Evolutionary conservation across 2,888 invertebrate genomes (phyloP).

Genomic region (Drosophila helvetica): DNA sequence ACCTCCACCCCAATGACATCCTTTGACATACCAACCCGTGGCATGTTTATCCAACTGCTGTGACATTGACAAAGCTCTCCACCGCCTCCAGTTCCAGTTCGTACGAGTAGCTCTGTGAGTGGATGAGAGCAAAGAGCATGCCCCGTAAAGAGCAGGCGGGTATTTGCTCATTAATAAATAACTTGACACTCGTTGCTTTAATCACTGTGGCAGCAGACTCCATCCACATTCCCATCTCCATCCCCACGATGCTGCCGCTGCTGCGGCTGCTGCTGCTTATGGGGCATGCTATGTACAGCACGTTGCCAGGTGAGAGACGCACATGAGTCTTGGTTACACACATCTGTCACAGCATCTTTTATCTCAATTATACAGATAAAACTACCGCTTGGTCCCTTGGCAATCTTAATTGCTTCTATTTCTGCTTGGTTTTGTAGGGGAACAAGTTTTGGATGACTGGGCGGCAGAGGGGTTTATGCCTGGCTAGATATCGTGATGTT

Average conservation of each 20-base stretch:
- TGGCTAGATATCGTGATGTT: not conserved
- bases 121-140: slow-evolving; percentile 27
- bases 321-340: slow-evolving; percentile 32
- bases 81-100: slow-evolving; percentile 4
- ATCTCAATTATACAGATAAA: slow-evolving; percentile 45
- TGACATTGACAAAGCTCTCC: slow-evolving; percentile 47
- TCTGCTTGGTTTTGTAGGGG: slow-evolving; percentile 17
- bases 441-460: slow-evolving; percentile 13
- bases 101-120: slow-evolving; percentile 26
- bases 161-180: slow-evolving; percentile 72
- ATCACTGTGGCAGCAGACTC: slow-evolving; percentile 46
- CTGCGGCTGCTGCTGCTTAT: not conserved
- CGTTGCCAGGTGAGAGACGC: slow-evolving; percentile 42
- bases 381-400: slow-evolving; percentile 29
- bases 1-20: slow-evolving; percentile 19
- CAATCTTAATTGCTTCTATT: slow-evolving; percentile 41
- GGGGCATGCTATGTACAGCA: slow-evolving; percentile 5
- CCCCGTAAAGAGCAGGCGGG: slow-evolving; percentile 27
- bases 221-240: not conserved
- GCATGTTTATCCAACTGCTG: slow-evolving; percentile 25
- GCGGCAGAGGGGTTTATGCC: not conserved
- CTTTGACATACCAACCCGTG: slow-evolving; percentile 13
- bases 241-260: not conserved
- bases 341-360: slow-evolving; percentile 37
- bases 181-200: slow-evolving; percentile 67